These are phyloP conservation scores for Leucophenga montana DNA, from an alignment of 2,888 invertebrate genomes.

Conservation along the genomic window DNA sequence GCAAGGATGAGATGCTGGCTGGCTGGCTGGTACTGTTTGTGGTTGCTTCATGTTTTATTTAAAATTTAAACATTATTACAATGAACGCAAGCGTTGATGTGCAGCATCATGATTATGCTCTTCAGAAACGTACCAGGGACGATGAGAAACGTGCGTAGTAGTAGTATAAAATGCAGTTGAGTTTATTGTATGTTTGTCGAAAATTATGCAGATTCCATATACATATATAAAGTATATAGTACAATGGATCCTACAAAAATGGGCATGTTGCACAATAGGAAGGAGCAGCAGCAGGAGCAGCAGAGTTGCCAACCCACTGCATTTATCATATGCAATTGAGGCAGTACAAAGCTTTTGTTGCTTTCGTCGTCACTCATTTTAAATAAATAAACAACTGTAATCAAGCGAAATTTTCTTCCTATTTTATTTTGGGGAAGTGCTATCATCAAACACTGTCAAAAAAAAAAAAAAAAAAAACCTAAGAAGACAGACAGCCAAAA, in stretches of 20 bases:
- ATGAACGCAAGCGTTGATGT: slow-evolving; percentile 38
- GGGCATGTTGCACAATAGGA: background rate
- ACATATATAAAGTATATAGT: background rate
- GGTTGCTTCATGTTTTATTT: slow-evolving; percentile 55
- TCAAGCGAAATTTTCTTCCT: background rate
- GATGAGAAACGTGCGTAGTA: too few relatives aligned
- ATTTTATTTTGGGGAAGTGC: background rate
- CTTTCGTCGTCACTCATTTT: too few relatives aligned
- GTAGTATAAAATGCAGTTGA: too few relatives aligned
- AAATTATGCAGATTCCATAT: slow-evolving; percentile 12
- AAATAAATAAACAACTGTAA: background rate
- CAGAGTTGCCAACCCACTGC: background rate
- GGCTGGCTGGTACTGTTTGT: slow-evolving; percentile 41
- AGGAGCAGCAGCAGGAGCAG: background rate
- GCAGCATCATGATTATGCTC: background rate
- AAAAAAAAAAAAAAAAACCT: background rate
- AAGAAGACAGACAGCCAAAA: too few relatives aligned
- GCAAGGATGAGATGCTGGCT: slow-evolving; percentile 23
- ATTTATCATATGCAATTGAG: background rate
- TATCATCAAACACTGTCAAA: slow-evolving; percentile 16
- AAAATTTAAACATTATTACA: slow-evolving; percentile 52
- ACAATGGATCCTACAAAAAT: background rate
- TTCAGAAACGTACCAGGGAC: background rate
- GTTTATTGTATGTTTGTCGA: background rate
- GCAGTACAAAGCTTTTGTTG: background rate